phyloP scores from a whole-genome alignment of 2,797 vertebrate species.

The Peromyscus aztecus region DNA sequence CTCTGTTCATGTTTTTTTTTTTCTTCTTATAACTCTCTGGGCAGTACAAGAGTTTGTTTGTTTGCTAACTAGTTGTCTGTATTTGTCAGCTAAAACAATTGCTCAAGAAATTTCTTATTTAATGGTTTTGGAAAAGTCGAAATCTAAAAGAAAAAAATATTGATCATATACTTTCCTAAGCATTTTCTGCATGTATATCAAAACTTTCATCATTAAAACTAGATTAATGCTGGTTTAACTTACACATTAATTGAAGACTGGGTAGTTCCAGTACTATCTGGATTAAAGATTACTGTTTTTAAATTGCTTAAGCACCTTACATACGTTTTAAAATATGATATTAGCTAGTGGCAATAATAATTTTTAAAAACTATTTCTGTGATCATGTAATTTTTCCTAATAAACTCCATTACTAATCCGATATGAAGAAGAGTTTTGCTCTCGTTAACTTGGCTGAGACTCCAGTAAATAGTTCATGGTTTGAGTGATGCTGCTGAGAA shows the following conservation, averaged over 20 bases:
- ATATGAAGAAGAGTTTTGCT: neutral
- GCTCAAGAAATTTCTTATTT: neutral
- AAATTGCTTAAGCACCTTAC: too few species aligned
- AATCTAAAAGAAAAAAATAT: neutral
- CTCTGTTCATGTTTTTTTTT: fast-evolving
- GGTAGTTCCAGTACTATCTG: neutral
- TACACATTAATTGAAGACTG: neutral
- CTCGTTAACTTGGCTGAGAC: neutral
- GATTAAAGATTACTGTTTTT: neutral
- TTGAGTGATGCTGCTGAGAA: neutral
- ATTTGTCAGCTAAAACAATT: neutral
- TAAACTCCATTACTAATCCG: neutral
- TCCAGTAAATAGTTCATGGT: neutral
- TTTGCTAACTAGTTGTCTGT: neutral
- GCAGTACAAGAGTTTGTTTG: neutral
- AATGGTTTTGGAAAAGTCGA: neutral
- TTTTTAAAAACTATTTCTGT: neutral
- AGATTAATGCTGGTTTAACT: neutral
- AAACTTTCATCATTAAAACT: neutral
- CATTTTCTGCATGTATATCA: neutral
- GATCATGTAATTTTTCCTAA: neutral
- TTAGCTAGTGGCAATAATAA: neutral
- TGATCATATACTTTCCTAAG: neutral
- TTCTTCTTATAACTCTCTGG: neutral
- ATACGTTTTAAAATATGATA: neutral